Evolutionary conservation across 1,140 invertebrate species (phyloP), one percentile per base, ranked within the genome.

Genomic region (Aethina tumida): DNA sequence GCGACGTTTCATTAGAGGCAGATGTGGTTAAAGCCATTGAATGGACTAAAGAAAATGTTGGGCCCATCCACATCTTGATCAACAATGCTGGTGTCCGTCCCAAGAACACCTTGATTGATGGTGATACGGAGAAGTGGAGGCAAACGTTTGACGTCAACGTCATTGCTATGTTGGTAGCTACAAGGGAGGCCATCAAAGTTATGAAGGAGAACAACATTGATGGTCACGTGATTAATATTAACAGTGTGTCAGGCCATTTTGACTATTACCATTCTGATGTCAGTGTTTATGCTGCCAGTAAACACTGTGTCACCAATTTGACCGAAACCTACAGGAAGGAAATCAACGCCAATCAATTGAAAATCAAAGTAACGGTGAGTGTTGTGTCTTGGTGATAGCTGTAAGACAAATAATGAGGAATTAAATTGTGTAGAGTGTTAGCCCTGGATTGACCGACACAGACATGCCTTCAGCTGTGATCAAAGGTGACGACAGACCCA

Each of bases 201-300:
- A 86, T 89, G 81, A 67, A 56, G 18, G 68, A 71, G 41, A 64
- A 70, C 1, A 65, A 65, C 0, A 65, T 75, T 4, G 62, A 73
- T 40, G 84, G 83, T 0, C 79, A 85, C 39, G 74, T 87, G 17
- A 65, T 87, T 18, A 72, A 81, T 31, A 68, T 88, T 2, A 83
- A 79, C 56, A 84, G 71, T 43, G 36, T 73, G 26, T 59, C 58
- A 0, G 73, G 72, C 0, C 71, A 74, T 41, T 85, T 1, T 79
- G 71, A 2, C 75, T 73, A 0, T 59, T 87, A 54, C 9, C 8
- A 53, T 3, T 42, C 60, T 0, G 27, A 43, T 3, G 24, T 45
- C 0, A 66, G 63, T 43, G 32, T 66, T 14, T 77, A 77, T 56
- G 53, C 64, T 17, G 63, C 66, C 5, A 67, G 65, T 7, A 78